Evolutionary conservation across 1,140 invertebrate species (phyloP).

Genomic region (Conopomorpha cramerella): DNA sequence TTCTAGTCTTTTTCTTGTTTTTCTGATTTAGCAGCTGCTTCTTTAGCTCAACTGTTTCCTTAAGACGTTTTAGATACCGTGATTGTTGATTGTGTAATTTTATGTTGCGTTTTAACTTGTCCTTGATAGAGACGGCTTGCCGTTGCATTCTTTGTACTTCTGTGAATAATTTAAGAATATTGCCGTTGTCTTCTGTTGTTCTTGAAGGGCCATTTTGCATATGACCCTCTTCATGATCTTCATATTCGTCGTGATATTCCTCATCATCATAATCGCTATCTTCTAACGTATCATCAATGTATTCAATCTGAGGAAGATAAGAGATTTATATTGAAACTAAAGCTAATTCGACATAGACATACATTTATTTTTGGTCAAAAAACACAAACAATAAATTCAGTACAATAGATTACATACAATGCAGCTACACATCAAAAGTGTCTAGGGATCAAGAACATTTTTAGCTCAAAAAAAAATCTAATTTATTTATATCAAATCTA

Average conservation of each 20-base stretch:
- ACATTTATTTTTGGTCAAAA: no score
- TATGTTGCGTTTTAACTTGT: constrained; percentile 34
- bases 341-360: constrained; percentile 3
- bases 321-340: no score
- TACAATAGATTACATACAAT: no score
- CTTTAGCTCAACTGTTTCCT: constrained; percentile 37
- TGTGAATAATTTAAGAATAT: constrained; percentile 37
- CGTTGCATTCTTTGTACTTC: constrained; percentile 46
- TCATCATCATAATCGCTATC: constrained; percentile 24
- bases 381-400: no score
- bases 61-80: constrained; percentile 22
- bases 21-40: constrained; percentile 37
- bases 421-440: no score
- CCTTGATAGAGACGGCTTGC: constrained; percentile 23
- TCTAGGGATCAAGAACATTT: no score
- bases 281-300: constrained; percentile 29
- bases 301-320: no score
- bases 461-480: no score
- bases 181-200: constrained; percentile 19
- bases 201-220: constrained; percentile 3
- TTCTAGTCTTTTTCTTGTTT: constrained; percentile 38
- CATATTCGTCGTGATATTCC: constrained; percentile 19
- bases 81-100: constrained; percentile 30
- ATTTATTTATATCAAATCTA: no score
- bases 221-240: constrained; percentile 5